Evolutionary conservation across 2,113 vertebrate species (phyloP).

Genomic region (Tretioscincus oriximinensis): DNA sequence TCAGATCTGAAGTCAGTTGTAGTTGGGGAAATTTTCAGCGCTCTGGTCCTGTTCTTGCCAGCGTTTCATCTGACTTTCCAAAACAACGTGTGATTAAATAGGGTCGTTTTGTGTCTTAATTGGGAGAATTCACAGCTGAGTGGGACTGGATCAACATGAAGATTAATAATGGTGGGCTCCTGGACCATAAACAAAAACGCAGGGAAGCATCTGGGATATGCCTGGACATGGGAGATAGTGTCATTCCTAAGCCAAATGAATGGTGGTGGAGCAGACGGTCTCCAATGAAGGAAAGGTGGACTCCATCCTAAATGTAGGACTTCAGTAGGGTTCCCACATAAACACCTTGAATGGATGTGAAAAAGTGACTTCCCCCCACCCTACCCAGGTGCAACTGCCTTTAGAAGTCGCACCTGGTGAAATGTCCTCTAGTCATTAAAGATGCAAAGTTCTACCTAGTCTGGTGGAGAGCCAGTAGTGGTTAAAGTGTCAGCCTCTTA

Average conservation of each 20-base stretch:
- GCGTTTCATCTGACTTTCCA: not conserved
- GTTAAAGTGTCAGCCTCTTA: too few species aligned
- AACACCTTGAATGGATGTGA: too few species aligned
- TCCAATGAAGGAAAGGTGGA: not conserved
- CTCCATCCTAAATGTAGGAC: not conserved
- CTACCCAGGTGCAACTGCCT: too few species aligned
- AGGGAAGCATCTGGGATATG: conserved; percentile 13
- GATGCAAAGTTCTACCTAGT: too few species aligned
- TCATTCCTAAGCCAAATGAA: not conserved
- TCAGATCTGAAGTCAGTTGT: conserved; percentile 3
- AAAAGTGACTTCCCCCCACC: too few species aligned
- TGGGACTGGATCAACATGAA: not conserved
- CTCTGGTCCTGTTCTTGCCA: not conserved
- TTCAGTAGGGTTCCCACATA: too few species aligned
- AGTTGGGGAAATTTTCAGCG: not conserved
- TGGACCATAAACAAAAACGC: not conserved
- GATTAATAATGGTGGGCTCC: not conserved
- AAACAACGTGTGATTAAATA: not conserved
- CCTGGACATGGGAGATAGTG: conserved; percentile 10
- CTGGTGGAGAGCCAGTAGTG: too few species aligned
- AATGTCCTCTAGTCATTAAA: too few species aligned
- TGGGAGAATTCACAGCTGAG: not conserved
- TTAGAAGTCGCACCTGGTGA: too few species aligned
- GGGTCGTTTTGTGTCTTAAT: not conserved
- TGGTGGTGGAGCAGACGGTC: not conserved